Conservation (phyloP, 2,797 vertebrate species). For the Loris lydekkerianus region DNA sequence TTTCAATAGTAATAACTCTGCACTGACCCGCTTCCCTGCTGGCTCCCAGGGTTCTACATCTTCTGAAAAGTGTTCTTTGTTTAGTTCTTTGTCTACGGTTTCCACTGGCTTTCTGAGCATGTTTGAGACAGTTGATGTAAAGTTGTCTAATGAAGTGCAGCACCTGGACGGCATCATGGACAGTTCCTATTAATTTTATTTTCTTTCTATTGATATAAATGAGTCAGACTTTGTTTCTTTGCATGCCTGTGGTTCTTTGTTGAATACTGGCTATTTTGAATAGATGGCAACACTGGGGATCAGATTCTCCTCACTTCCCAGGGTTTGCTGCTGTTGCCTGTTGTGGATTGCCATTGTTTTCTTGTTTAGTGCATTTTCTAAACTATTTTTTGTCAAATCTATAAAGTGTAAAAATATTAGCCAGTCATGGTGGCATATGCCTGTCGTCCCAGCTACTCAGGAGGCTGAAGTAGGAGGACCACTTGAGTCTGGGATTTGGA, state of each 20-base stretch:
- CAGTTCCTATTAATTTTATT: not conserved
- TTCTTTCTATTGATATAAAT: not conserved
- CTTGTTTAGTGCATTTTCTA: not conserved
- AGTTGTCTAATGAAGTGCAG: not conserved
- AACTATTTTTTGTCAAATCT: not conserved
- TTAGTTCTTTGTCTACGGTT: not conserved
- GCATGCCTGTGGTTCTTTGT: not conserved
- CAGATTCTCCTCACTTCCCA: not conserved
- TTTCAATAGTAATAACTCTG: not conserved
- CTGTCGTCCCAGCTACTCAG: too few species aligned
- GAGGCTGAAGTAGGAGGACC: too few species aligned
- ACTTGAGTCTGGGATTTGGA: not conserved
- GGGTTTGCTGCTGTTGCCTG: not conserved
- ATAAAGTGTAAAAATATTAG: not conserved
- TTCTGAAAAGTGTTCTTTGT: not conserved
- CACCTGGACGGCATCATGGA: not conserved
- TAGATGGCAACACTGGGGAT: not conserved
- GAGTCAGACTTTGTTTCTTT: not conserved
- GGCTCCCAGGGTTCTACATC: not conserved
- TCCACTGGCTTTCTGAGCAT: not conserved
- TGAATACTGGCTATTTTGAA: slow-evolving; percentile 28
- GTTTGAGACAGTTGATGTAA: not conserved
- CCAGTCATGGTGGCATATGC: too few species aligned
- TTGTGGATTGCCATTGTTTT: not conserved
- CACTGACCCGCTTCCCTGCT: not conserved